phyloP scores from a whole-genome alignment of 2,888 invertebrate species.

The Spodoptera picta region DNA sequence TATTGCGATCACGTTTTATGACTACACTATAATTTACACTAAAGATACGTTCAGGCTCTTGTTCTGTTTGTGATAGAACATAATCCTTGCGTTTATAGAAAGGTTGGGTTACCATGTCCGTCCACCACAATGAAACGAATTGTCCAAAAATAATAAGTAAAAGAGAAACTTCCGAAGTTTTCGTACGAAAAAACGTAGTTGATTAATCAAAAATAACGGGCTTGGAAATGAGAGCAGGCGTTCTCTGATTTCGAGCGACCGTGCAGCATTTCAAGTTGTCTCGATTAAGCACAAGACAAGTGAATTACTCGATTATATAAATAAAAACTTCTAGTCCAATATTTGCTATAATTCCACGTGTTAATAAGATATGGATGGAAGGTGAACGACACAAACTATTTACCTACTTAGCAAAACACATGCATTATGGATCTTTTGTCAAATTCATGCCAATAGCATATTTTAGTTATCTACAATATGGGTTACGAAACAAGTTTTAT shows the following conservation, averaged over 20 bases:
- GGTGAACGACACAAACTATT: neutral
- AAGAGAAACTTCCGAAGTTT: constrained; percentile 16
- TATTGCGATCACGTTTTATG: too few species aligned
- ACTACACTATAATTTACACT: too few species aligned
- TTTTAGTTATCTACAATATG: too few species aligned
- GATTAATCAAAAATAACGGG: constrained; percentile 42
- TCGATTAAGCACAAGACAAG: constrained; percentile 21
- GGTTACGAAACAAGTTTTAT: too few species aligned
- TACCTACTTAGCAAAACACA: too few species aligned
- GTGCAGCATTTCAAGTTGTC: constrained; percentile 17
- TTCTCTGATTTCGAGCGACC: constrained; percentile 16
- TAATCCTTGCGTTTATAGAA: too few species aligned
- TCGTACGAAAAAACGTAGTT: constrained; percentile 15
- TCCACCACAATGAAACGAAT: too few species aligned
- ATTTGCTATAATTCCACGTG: constrained; percentile 4
- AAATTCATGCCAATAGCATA: too few species aligned
- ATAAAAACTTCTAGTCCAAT: constrained; percentile 18
- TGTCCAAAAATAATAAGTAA: constrained; percentile 1
- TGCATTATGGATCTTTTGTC: too few species aligned
- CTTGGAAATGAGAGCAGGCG: constrained; percentile 32
- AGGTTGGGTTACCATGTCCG: too few species aligned
- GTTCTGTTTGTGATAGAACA: too few species aligned
- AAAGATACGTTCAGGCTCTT: too few species aligned
- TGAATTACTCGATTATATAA: constrained; percentile 6
- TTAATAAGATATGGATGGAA: neutral